These are phyloP conservation scores for Podargus strigoides DNA, from an alignment of 2,797 vertebrate species.

Conservation along the genomic window DNA sequence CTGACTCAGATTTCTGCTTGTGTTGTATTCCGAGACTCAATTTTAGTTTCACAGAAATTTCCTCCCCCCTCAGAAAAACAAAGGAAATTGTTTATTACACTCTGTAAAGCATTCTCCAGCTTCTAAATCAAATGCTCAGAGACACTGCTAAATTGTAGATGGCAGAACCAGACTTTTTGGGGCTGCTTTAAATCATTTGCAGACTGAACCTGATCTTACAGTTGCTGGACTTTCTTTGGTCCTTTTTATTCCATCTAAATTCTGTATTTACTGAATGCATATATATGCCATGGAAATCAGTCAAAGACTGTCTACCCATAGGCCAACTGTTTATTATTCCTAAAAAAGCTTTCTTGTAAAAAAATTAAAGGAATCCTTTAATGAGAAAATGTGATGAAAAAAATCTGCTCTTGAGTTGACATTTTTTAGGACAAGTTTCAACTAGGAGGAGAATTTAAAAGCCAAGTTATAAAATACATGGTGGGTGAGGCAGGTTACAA, in stretches of 20 bases:
- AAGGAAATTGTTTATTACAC: not conserved
- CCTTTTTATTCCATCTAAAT: not conserved
- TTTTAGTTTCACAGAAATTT: not conserved
- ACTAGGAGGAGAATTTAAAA: not conserved
- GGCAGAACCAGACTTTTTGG: not conserved
- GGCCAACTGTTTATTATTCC: not conserved
- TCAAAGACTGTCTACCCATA: not conserved
- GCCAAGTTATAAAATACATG: not conserved
- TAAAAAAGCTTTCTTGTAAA: not conserved
- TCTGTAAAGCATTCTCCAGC: not conserved
- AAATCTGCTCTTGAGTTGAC: not conserved
- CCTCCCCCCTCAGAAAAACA: not conserved
- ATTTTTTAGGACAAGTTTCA: conserved; percentile 35
- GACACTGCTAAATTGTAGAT: not conserved
- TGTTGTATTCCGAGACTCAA: not conserved
- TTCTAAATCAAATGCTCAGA: not conserved
- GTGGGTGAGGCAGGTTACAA: not conserved
- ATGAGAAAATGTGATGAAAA: not conserved
- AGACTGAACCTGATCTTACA: not conserved
- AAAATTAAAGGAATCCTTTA: not conserved
- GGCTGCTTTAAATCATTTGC: not conserved
- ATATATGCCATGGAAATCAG: not conserved
- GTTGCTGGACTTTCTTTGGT: not conserved
- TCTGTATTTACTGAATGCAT: not conserved
- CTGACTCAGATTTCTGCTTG: not conserved